A percentile compares a stretch with the other conserved stretches of the same genome.
These are phyloP conservation scores for Sclerurus mexicanus DNA, from an alignment of 2,113 vertebrate genomes.

Conservation along the genomic window DNA sequence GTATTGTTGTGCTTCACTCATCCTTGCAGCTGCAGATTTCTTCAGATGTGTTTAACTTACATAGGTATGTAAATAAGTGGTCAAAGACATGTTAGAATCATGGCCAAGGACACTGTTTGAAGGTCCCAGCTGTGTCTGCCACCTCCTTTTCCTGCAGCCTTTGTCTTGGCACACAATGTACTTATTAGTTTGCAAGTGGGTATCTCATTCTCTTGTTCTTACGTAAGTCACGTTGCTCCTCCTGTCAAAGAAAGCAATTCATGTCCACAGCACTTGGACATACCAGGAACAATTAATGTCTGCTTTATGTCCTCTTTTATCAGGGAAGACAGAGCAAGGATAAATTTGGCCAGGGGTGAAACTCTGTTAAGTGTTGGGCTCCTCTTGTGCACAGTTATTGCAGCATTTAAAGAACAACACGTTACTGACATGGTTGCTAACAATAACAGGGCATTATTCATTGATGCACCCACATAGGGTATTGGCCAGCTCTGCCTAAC, in stretches of 20 bases:
- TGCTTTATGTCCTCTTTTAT: neutral
- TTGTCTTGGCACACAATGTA: neutral
- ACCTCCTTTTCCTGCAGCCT: neutral
- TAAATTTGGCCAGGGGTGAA: neutral
- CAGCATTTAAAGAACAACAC: constrained; percentile 12
- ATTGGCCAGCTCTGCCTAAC: neutral
- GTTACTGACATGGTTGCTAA: neutral
- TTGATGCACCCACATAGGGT: neutral
- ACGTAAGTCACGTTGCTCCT: neutral
- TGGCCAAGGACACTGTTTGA: neutral
- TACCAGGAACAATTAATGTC: neutral
- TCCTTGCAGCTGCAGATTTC: neutral
- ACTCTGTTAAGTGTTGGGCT: neutral
- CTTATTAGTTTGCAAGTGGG: neutral
- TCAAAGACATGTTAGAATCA: neutral
- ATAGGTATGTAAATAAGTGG: neutral
- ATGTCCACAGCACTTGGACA: neutral
- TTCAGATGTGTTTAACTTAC: neutral
- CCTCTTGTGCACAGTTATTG: neutral
- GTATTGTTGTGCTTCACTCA: rapidly evolving
- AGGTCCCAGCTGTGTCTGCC: neutral
- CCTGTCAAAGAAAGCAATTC: neutral
- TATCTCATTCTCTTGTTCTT: neutral
- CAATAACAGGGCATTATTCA: neutral
- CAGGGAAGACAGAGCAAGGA: neutral